Evolutionary conservation across 2,113 vertebrate species (phyloP).

Genomic region (Rynchops niger): DNA sequence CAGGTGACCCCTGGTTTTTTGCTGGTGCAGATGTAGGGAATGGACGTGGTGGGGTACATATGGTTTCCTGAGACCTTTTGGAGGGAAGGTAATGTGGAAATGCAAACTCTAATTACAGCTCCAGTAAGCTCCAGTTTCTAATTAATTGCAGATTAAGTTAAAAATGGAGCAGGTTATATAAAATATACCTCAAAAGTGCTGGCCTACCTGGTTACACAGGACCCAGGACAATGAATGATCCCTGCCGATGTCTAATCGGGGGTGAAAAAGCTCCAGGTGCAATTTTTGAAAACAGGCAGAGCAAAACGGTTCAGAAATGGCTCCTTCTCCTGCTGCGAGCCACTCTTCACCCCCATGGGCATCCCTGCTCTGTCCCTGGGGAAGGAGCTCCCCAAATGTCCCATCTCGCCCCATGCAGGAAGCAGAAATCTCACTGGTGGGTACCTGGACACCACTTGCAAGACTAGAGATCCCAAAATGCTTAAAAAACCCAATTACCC

Average conservation of each 20-base stretch:
- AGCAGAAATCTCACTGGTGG: neutral
- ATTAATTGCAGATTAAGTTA: neutral
- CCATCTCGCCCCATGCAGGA: neutral
- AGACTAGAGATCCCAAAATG: neutral
- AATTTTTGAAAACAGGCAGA: neutral
- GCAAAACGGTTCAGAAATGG: fast-evolving
- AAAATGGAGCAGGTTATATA: neutral
- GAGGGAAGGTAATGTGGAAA: neutral
- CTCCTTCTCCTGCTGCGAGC: neutral
- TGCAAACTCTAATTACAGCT: neutral
- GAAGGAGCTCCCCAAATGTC: neutral
- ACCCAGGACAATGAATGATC: neutral
- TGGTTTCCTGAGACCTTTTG: neutral
- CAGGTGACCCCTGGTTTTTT: neutral
- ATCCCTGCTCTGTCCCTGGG: neutral
- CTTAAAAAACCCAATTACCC: neutral
- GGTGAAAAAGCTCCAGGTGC: neutral
- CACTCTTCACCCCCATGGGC: neutral
- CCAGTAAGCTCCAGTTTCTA: neutral
- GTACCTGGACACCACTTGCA: neutral
- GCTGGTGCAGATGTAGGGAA: neutral
- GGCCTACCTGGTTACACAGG: neutral
- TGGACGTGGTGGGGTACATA: too few relatives aligned
- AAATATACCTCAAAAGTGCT: neutral
- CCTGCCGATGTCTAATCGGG: neutral